Base-by-base conservation (phyloP, 2,888 invertebrate species). In the Parnassius mnemosyne region DNA sequence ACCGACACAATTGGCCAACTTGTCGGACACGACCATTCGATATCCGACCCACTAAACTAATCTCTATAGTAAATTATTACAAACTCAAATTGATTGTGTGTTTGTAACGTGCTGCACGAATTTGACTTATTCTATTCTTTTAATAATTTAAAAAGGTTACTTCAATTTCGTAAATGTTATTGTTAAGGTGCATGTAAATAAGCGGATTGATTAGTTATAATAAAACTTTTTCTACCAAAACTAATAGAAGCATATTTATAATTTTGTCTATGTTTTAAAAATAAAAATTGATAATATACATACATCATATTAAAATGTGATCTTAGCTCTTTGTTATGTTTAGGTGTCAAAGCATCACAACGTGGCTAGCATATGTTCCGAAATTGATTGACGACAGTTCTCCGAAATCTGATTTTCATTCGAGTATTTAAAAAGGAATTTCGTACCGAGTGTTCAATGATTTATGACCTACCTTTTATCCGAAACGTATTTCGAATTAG, bases 401-500 rank as follows among this genome's bases (percentile, higher is more conserved):
- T 75, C 72, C 78, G 88, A 87, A 89, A 79, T 81, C 72, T 72
- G 78, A 82, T 82, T 83, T 85, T 83, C 84, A 78, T 78, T 83
- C 81, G 80, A 79, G 79, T 78, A 84, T 86, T 84, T 82, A 80
- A 85, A 69, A 87, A 80, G 71, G 78, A 78, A 84, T 84, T 83
- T 81, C 78, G 79, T 84, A 80, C 85, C 73, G 71, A 76, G 71
- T 76, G 77, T 76, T 81, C 78, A 85, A 88, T 90, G 90, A 90
- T 90, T 90, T 89, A 91, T 87, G 89, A 84, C 83, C 76, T 74
- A 75, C 84, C 90, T 79, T 89, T 90, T 89, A 89, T 89, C 82
- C 87, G 81, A 83, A 89, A 89, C 89, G 86, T 89, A 89, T 91
- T 91, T 88, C 88, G 84, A 89, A 90, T 91, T 90, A 90, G 90